Evolutionary conservation across 1,140 invertebrate species (phyloP), one percentile per base, ranked within the genome.

Genomic region (Zaprionus tsacasi): DNA sequence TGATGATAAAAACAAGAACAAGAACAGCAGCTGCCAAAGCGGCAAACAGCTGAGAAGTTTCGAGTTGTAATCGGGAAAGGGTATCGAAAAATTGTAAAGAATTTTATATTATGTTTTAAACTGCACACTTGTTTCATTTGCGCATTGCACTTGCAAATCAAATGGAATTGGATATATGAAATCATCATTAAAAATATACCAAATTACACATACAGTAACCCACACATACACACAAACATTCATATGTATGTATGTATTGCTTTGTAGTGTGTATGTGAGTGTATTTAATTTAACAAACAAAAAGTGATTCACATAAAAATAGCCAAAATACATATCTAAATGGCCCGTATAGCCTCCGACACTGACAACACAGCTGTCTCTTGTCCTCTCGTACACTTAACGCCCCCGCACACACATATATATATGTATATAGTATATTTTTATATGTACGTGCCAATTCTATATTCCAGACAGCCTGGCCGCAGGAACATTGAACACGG

Each of bases 271-370:
- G 63, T 61, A 38, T 40, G 35, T 15, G 30, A 30, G 33, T 48
- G 80, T 87, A 79, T 77, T 88, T 74, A 81, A 89, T 70, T 88
- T 89, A 83, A 83, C 85, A 89, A 88, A 89, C 77, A 83, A 88
- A 70, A 88, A 76, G 52, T 89, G 83, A 88, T 78, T 89, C 85
- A 88, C 74, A 89, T 72, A 83, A 89, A 88, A 88, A 88, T 88
- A 88, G 83, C 73, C 70, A 73, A 68, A 70, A 76, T 74, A 77
- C 54, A 67, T 67, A 69, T 81, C 43, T 57, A 75, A 81, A 68
- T 64, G 50, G 70, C 43, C 58, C 38, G 61, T 6, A 65, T 66
- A 58, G 67, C 50, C 54, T 61, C 40, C 54, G 70, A 58, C 40
- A 52, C 52, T 52, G 58, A 65, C 59, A 67, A 65, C 79, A 87